Conservation (phyloP, 2,113 vertebrate species). For the Oxyruncus cristatus region DNA sequence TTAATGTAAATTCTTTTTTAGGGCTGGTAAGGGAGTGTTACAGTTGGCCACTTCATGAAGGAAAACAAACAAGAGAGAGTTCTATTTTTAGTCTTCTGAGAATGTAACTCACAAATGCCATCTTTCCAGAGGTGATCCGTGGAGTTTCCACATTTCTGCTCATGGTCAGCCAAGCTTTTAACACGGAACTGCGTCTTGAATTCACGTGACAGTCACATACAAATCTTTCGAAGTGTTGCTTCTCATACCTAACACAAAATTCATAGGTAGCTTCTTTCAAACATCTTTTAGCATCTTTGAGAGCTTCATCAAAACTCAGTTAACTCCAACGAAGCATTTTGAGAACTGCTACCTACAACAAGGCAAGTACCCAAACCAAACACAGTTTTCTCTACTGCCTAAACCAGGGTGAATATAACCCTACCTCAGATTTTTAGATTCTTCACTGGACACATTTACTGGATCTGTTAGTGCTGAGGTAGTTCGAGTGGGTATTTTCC, state of each 20-base stretch:
- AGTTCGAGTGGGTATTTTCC: neutral
- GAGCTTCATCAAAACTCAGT: neutral
- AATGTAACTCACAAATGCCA: neutral
- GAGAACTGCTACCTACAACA: neutral
- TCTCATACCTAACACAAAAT: neutral
- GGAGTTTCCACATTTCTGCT: neutral
- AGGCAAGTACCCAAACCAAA: neutral
- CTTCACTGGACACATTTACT: neutral
- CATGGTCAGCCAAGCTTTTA: neutral
- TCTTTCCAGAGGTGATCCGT: neutral
- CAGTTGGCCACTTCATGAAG: neutral
- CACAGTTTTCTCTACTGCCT: slow-evolving; percentile 8
- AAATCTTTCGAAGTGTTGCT: neutral
- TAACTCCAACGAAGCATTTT: neutral
- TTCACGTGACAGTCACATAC: neutral
- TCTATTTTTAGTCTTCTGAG: slow-evolving; percentile 24
- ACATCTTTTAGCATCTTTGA: neutral
- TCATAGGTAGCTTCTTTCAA: neutral
- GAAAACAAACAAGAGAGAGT: neutral
- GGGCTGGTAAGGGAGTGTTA: slow-evolving; percentile 11
- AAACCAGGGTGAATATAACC: neutral
- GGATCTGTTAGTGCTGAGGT: neutral
- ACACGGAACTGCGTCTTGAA: neutral
- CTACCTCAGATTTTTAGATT: neutral
- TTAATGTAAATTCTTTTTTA: slow-evolving; percentile 19